Evolutionary conservation across 2,113 vertebrate genomes (phyloP), one percentile per base, ranked within the genome.

Genomic region (Microcebus jonahi): DNA sequence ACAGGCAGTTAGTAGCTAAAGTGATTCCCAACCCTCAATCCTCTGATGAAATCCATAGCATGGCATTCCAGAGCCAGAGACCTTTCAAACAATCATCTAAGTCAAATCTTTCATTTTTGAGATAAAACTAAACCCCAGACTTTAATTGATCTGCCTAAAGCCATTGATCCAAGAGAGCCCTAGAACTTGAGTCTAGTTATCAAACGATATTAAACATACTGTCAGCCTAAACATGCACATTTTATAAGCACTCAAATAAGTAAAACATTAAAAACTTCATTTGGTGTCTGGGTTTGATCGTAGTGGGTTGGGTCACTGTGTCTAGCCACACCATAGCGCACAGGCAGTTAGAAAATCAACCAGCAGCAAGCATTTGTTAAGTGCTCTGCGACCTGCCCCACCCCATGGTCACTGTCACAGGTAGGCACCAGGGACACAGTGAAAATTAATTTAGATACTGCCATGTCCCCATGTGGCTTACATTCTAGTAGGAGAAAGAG

Each of bases 141-240:
- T 82, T 73, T 20, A 73, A 48, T 29, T 88, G 25, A 90, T 76
- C 48, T 84, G 17, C 20, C 34, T 55, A 90, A 79, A 61, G 39
- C 23, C 48, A 87, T 29, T 55, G 25, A 94, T 36, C 11, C 85
- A 75, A 85, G n/a, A 94, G 21, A 83, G 15, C 29, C 59, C 27
- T 61, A 80, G 57, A 92, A 68, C 20, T 36, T 70, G 29, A 90
- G 31, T 70, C 45, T 77, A 95, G 36, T 79, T 90, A 71, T 73
- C 73, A 90, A 91, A 94, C 7, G 36, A 75, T 90, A 71, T 73
- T 86, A 90, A 91, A 94, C 7, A 87, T 31, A 61, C 82, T 10
- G 39, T 79, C n/a, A 45, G 5, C 11, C 84, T 90, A 63, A 71
- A 77, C 73, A 80, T 21, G 48, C 8, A 86, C 86, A 82, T 89